Conservation (phyloP, 2,888 invertebrate species). For the Spatulosminthurus flaviceps region DNA sequence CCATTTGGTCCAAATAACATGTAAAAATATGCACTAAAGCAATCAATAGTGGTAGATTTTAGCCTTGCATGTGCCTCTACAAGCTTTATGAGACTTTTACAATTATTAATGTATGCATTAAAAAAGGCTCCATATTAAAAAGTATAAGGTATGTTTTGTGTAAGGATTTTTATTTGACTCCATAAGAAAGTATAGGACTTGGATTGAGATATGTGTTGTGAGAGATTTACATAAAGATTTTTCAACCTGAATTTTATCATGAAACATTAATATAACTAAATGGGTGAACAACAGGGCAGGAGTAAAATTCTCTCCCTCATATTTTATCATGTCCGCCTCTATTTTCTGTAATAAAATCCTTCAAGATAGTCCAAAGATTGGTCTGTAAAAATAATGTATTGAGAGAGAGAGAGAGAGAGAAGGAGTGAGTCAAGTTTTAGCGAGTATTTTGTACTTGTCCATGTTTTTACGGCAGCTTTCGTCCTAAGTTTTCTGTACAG, state of each 20-base stretch:
- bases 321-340: constrained; percentile 23
- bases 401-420: not conserved
- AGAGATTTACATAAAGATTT: constrained; percentile 40
- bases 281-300: constrained; percentile 30
- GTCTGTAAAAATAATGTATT: not conserved
- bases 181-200: no score
- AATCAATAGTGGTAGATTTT: no score
- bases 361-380: not conserved
- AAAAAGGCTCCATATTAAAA: no score
- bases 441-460: constrained; percentile 20
- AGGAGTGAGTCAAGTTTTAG: not conserved
- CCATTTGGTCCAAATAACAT: no score
- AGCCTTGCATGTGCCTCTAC: no score
- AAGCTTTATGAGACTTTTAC: no score
- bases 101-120: no score
- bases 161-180: no score
- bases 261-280: constrained; percentile 39
- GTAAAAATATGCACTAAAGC: no score
- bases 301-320: not conserved
- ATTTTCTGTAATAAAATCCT: constrained; percentile 12
- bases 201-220: constrained; percentile 13
- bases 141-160: no score
- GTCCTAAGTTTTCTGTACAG: no score
- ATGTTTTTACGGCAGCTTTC: no score
- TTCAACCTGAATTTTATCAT: constrained; percentile 24